phyloP scores from a whole-genome alignment of 2,797 vertebrate species.

The Acomys russatus region DNA sequence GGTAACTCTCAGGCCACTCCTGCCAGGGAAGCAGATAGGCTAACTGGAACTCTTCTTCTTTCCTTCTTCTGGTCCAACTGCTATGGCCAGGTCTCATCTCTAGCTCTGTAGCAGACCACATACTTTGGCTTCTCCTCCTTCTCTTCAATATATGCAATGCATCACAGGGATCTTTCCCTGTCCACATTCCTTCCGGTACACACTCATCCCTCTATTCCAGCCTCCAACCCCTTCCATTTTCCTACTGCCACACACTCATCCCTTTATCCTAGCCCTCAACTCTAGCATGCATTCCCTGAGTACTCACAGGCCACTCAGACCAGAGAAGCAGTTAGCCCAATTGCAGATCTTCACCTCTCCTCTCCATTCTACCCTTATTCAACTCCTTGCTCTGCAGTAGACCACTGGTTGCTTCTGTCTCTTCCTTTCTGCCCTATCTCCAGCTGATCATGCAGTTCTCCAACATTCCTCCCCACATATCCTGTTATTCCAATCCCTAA shows the following conservation, averaged over 20 bases:
- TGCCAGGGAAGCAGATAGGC: background rate
- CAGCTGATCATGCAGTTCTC: background rate
- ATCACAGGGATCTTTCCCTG: background rate
- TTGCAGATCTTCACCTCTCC: background rate
- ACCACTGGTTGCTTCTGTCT: background rate
- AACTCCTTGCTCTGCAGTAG: background rate
- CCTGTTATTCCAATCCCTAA: no score
- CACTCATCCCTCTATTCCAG: background rate
- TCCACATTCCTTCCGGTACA: rapidly evolving
- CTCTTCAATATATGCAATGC: rapidly evolving
- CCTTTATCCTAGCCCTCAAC: background rate
- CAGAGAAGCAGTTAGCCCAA: no score
- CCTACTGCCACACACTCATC: rapidly evolving
- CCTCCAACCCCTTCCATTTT: background rate
- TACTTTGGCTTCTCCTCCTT: background rate
- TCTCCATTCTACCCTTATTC: background rate
- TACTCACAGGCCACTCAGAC: background rate
- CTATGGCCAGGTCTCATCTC: background rate
- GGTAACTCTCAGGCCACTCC: background rate
- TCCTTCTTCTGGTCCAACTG: background rate
- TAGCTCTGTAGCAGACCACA: background rate
- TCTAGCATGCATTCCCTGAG: background rate
- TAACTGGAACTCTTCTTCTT: background rate
- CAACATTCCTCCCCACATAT: background rate
- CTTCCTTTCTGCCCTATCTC: no score